Base-by-base conservation (phyloP, 2,797 vertebrate genomes). In the Siniperca scherzeri region DNA sequence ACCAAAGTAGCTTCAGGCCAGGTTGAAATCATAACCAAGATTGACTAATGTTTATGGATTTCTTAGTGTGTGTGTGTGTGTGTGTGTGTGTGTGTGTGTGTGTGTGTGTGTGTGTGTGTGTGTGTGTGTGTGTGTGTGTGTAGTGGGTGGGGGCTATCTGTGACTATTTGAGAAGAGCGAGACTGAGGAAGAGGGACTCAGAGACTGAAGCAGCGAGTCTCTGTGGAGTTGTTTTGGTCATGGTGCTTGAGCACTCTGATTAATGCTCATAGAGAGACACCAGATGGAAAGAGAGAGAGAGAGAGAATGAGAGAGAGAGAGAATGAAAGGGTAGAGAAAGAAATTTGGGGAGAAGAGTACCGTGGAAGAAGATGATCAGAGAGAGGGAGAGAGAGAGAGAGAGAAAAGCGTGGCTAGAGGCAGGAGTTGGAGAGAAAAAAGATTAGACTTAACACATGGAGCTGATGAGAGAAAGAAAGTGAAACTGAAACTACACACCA, bases 221-320 rank as follows among this genome's bases (percentile, higher is more conserved):
- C 90, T 80, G 89, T 61, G 90, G 89, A 91, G 89, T 92, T 93
- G 92, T 94, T 93, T 94, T 93, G 91, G 94, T 94, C 92, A 94
- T 89, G 91, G 92, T 91, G 91, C 87, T 90, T 91, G 91, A 94
- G 78, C 91, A 86, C 87, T 81, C 84, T 93, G 94, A 95, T 95
- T 93, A 93, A 93, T 93, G 87, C 90, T 93, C 91, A 93, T 89
- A 86, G 90, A 93, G 86, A 92, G 78, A 87, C 91, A 85, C 87
- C 92, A 94, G 93, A 93, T 92, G 90, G 92, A 88, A 70, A 88
- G 61, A 80, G 73, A 80, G 78, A 76, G 70, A 70, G 12, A 70
- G 55, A 70, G 76, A 56, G 68, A 73, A 57, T 55, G 66, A 60
- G 56, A 53, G 59, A 61, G 48, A 62, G 85, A 83, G 48, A 59